A percentile compares a stretch with the other conserved stretches of the same genome.
Evolutionary conservation across 2,888 invertebrate genomes (phyloP).

Genomic region (Tetragonula carbonaria): DNA sequence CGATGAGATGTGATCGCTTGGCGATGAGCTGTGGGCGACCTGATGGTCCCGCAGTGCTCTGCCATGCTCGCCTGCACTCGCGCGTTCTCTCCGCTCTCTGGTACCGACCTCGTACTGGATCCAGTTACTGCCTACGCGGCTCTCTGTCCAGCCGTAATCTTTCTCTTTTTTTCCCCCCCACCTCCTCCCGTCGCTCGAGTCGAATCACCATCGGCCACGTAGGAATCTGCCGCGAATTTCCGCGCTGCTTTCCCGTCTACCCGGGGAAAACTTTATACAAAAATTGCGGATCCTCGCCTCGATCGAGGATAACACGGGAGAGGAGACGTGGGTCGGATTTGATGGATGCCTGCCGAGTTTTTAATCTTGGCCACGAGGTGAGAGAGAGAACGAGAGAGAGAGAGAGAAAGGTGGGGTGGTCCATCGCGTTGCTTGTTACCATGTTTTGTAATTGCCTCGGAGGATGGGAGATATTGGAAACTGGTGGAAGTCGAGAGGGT

Average conservation of each 20-base stretch:
- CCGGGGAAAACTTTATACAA: constrained; percentile 18
- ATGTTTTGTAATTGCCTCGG: constrained; percentile 7
- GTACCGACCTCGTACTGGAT: constrained; percentile 72
- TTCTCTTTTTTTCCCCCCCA: constrained; percentile 1
- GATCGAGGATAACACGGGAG: constrained; percentile 24
- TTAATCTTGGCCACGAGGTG: constrained; percentile 18
- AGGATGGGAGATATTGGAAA: neutral
- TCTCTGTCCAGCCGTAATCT: constrained; percentile 62
- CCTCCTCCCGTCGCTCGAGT: neutral
- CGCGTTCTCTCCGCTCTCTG: constrained; percentile 45
- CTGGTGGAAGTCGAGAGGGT: neutral
- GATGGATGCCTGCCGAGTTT: constrained; percentile 29
- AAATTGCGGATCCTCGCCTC: constrained; percentile 15
- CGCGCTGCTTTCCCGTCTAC: constrained; percentile 3
- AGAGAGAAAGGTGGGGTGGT: no score
- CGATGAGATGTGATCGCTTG: constrained; percentile 84
- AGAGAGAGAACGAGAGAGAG: neutral
- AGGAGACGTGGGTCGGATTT: constrained; percentile 6
- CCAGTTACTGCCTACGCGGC: constrained; percentile 76
- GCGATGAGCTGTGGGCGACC: constrained; percentile 83
- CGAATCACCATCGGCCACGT: constrained; percentile 37
- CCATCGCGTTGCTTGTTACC: neutral
- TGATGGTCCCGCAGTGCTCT: constrained; percentile 82
- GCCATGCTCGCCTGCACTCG: constrained; percentile 58
- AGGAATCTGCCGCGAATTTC: constrained; percentile 20